Percentiles rank a stretch among this genome's conserved stretches.
phyloP scores from a whole-genome alignment of 2,113 vertebrate species.

The Tychaedon coryphoeus region DNA sequence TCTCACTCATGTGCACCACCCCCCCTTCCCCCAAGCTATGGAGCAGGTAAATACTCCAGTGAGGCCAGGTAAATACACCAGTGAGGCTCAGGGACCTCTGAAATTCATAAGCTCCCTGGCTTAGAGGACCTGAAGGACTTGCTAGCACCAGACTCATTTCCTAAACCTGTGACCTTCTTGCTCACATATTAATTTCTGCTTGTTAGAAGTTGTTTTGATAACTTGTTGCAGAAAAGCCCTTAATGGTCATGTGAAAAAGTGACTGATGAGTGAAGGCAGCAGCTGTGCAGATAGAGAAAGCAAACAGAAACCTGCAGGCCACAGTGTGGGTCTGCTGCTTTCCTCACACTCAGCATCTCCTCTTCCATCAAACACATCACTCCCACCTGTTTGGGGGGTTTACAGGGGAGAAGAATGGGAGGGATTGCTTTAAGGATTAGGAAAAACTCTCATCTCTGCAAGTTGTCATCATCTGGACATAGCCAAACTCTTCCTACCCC shows the following conservation, averaged over 20 bases:
- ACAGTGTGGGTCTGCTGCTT: neutral
- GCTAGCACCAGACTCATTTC: neutral
- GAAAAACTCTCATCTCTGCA: neutral
- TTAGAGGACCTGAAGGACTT: neutral
- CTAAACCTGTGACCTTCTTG: neutral
- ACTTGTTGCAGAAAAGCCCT: neutral
- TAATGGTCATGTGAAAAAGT: neutral
- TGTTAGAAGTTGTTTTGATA: neutral
- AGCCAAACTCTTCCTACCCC: neutral
- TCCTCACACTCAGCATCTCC: neutral
- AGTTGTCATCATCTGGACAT: neutral
- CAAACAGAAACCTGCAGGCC: neutral
- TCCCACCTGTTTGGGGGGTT: neutral
- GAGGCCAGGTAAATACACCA: neutral
- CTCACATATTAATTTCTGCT: neutral
- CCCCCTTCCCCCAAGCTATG: too few species aligned
- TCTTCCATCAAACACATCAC: neutral
- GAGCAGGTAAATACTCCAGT: neutral
- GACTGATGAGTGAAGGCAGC: neutral
- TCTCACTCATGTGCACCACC: neutral
- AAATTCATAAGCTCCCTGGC: neutral
- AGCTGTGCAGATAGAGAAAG: slow-evolving; percentile 7
- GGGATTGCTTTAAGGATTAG: neutral
- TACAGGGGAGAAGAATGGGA: neutral
- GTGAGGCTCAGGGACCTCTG: neutral